phyloP scores from a whole-genome alignment of 2,113 vertebrate species.

The Cettia cetti region DNA sequence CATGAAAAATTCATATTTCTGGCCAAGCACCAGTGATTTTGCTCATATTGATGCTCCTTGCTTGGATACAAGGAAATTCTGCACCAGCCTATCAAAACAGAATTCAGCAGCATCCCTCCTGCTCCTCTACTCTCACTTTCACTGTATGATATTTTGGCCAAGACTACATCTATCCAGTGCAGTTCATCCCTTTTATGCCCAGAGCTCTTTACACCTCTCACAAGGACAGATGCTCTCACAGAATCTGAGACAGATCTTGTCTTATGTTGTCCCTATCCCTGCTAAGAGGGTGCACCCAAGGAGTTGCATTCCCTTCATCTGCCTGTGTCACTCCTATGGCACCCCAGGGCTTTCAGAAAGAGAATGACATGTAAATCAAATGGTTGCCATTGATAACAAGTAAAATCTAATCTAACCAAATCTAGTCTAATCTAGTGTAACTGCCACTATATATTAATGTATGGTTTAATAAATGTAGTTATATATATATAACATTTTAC shows the following conservation, averaged over 20 bases:
- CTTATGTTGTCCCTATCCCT: not conserved
- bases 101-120: not conserved
- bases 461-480: not conserved
- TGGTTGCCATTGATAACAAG: not conserved
- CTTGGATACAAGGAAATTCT: not conserved
- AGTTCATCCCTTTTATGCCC: not conserved
- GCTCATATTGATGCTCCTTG: not conserved
- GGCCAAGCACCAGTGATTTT: not conserved
- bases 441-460: not conserved
- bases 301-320: not conserved
- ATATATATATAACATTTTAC: not conserved
- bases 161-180: fast-evolving
- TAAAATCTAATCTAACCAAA: not conserved
- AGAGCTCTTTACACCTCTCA: not conserved
- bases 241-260: not conserved
- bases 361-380: not conserved
- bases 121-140: not conserved
- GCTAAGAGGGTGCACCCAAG: not conserved
- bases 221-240: not conserved
- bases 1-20: not conserved
- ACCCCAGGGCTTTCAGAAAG: not conserved
- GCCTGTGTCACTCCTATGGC: fast-evolving
- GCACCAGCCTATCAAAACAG: not conserved
- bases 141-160: not conserved
- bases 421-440: not conserved